These are phyloP conservation scores for Hemiprocne comata DNA, from an alignment of 2,113 vertebrate species.

Conservation along the genomic window DNA sequence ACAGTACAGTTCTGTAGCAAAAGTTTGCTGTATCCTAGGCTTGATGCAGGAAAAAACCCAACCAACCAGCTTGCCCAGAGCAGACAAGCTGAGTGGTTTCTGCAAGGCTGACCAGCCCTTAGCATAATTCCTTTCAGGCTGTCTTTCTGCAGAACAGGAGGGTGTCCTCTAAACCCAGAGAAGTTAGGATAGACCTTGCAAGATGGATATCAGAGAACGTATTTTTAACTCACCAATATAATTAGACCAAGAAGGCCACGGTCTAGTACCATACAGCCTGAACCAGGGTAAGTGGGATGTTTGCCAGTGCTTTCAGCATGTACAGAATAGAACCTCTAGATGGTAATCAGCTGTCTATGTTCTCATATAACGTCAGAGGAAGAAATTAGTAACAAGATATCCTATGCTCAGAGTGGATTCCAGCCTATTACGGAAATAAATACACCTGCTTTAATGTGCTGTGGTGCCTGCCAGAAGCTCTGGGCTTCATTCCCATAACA, in stretches of 20 bases:
- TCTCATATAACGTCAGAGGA: background rate
- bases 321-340: background rate
- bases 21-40: background rate
- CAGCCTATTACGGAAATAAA: background rate
- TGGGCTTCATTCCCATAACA: background rate
- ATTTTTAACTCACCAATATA: background rate
- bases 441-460: background rate
- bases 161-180: background rate
- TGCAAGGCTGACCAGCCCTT: background rate
- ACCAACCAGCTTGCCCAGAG: background rate
- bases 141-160: background rate
- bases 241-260: background rate
- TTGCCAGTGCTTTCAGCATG: background rate
- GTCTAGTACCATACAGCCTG: background rate
- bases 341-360: background rate
- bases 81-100: background rate
- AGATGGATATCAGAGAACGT: background rate
- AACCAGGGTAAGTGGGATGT: background rate
- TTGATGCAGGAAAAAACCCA: background rate
- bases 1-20: background rate
- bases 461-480: background rate
- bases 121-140: background rate
- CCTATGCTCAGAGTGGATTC: background rate
- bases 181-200: background rate
- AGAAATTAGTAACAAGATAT: background rate